A percentile compares a stretch with the other conserved stretches of the same genome.
phyloP scores from a whole-genome alignment of 2,797 vertebrate species.

The Mormyrus hasselquistii region DNA sequence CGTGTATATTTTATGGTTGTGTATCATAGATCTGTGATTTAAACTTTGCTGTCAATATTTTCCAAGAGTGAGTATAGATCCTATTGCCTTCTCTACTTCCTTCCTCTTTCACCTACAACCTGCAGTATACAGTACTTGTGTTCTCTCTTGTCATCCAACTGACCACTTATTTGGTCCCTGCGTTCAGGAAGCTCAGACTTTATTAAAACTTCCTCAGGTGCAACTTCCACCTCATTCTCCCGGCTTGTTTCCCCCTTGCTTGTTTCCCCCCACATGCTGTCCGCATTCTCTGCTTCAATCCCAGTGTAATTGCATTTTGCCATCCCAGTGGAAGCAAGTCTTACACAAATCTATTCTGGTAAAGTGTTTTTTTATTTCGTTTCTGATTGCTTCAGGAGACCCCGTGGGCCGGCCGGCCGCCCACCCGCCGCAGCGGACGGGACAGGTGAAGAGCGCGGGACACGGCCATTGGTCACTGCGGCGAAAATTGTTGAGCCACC shows the following conservation, averaged over 20 bases:
- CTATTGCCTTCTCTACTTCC: neutral
- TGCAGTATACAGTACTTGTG: neutral
- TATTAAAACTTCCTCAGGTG: neutral
- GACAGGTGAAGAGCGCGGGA: neutral
- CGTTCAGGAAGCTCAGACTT: neutral
- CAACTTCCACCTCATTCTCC: neutral
- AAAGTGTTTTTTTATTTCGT: neutral
- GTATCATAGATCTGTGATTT: neutral
- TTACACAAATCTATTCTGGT: neutral
- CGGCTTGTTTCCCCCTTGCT: neutral
- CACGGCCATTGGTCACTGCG: slow-evolving; percentile 46
- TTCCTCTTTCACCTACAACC: neutral
- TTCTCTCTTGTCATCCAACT: neutral
- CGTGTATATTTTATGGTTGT: neutral
- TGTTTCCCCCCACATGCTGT: neutral
- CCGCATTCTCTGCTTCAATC: neutral
- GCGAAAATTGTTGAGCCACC: slow-evolving; percentile 47
- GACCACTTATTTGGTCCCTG: neutral
- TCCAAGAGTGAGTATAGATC: neutral
- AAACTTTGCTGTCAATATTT: neutral
- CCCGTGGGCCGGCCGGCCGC: neutral
- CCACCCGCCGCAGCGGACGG: neutral
- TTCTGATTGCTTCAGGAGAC: neutral
- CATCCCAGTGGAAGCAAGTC: neutral
- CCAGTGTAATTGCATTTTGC: neutral